Base-by-base conservation (phyloP, 2,797 vertebrate species). In the Balearica regulorum region DNA sequence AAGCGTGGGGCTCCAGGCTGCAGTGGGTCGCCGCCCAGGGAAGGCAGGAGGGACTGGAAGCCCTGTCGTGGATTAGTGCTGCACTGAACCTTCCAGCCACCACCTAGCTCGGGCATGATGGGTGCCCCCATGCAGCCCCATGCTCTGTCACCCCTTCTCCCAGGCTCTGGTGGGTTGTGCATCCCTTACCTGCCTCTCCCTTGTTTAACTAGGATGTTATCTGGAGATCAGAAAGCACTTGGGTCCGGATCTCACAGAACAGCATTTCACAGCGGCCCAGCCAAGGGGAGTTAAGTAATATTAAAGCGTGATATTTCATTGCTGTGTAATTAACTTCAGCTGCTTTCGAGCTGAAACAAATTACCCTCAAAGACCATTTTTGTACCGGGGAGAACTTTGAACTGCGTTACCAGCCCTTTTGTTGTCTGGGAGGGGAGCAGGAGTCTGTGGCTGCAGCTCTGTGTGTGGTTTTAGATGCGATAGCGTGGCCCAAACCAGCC, bases 251-350 rank as follows among this genome's bases (percentile, higher is more conserved):
- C 62, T 57, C 9, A 0, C 4, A 8, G 43, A 92, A 72, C 65
- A 26, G 78, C 1, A 1, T 55, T 89, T 85, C 54, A 46, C 0
- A 0, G 64, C 60, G 80, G 68, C 86, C 51, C 1, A 3, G 85
- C 77, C 64, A 10, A 55, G 54, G 87, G 70, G 55, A 93, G 44
- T 57, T 69, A 77, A 61, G 71, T 65, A 75, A 88, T 76, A 81
- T 81, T 90, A 28, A 68, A 81, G 66, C 1, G 46, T 16, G 46
- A 79, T 87, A 13, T 73, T 93, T 92, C 84, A 33, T 83, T 86
- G 86, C 88, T 51, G 35, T 43, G 41, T 87, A 94, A 97, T 92
- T 91, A 97, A 77, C 89, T 91, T 87, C 89, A 94, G 85, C 93
- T 95, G 92, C 94, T 85, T 88, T 78, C 4, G 75, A 95, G 83